Conservation (phyloP, 1,140 invertebrate genomes). For the Subanguina moxae region DNA sequence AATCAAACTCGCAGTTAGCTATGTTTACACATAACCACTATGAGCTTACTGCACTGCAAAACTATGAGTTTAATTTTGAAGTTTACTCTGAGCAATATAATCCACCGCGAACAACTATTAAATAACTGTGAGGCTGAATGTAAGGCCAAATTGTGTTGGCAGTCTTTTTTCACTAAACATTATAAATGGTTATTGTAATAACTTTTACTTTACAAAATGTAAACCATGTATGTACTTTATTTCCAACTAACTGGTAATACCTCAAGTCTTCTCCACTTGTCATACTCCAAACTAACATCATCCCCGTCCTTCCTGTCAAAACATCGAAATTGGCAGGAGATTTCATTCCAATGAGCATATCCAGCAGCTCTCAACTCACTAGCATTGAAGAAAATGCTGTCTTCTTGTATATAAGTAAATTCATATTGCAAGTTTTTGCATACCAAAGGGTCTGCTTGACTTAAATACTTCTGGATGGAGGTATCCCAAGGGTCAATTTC, state of each 20-base stretch:
- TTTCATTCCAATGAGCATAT: slow-evolving; percentile 1
- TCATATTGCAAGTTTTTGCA: slow-evolving; percentile 32
- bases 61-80: too few species aligned
- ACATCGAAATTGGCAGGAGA: slow-evolving; percentile 47
- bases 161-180: too few species aligned
- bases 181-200: too few species aligned
- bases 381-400: slow-evolving; percentile 18
- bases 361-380: slow-evolving; percentile 23
- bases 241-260: slow-evolving; percentile 16
- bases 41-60: too few species aligned
- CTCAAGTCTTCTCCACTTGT: slow-evolving; percentile 31
- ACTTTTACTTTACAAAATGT: too few species aligned
- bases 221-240: too few species aligned
- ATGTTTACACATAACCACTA: too few species aligned
- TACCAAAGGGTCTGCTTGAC: slow-evolving; percentile 17
- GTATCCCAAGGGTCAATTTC: slow-evolving; percentile 45
- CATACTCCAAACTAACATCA: slow-evolving; percentile 38
- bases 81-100: too few species aligned
- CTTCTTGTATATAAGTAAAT: slow-evolving; percentile 33
- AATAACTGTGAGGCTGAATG: too few species aligned
- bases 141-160: too few species aligned
- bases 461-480: slow-evolving; percentile 32
- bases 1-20: too few species aligned
- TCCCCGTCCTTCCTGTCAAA: slow-evolving; percentile 34
- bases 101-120: too few species aligned